phyloP scores from a whole-genome alignment of 2,113 vertebrate genomes.

The Cinclus mexicanus region DNA sequence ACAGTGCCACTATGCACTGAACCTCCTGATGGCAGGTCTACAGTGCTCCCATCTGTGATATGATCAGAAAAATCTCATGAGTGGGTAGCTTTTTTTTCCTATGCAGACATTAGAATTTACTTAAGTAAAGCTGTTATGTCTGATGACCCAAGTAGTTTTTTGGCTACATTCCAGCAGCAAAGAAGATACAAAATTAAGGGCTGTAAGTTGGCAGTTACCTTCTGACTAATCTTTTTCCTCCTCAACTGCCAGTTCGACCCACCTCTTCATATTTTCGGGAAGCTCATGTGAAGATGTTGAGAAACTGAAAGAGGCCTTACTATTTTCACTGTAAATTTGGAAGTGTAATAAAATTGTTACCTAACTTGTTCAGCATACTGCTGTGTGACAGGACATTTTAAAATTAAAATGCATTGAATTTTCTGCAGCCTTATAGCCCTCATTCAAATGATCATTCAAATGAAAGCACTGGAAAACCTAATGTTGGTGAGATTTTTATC shows the following conservation, averaged over 20 bases:
- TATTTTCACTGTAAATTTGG: slow-evolving; percentile 5
- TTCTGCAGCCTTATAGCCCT: background rate
- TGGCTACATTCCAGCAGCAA: slow-evolving; percentile 9
- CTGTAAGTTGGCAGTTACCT: slow-evolving; percentile 36
- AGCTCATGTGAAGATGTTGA: background rate
- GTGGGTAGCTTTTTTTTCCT: background rate
- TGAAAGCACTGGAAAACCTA: background rate
- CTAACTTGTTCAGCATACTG: background rate
- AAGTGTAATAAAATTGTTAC: background rate
- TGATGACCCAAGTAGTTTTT: slow-evolving; percentile 46
- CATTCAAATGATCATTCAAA: background rate
- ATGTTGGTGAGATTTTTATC: background rate
- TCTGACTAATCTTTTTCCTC: slow-evolving; percentile 34
- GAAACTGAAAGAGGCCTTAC: slow-evolving; percentile 1
- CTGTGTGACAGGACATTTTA: background rate
- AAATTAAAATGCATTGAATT: background rate
- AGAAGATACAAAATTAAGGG: slow-evolving; percentile 14
- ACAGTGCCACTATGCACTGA: background rate
- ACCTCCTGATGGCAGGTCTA: background rate
- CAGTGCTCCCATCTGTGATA: background rate
- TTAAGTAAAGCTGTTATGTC: slow-evolving; percentile 22
- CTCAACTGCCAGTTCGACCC: background rate
- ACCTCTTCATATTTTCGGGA: slow-evolving; percentile 16
- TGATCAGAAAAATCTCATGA: background rate
- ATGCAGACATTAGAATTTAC: background rate